Conservation (phyloP, 2,113 vertebrate genomes). For the Cyprinodon brontotheroides region DNA sequence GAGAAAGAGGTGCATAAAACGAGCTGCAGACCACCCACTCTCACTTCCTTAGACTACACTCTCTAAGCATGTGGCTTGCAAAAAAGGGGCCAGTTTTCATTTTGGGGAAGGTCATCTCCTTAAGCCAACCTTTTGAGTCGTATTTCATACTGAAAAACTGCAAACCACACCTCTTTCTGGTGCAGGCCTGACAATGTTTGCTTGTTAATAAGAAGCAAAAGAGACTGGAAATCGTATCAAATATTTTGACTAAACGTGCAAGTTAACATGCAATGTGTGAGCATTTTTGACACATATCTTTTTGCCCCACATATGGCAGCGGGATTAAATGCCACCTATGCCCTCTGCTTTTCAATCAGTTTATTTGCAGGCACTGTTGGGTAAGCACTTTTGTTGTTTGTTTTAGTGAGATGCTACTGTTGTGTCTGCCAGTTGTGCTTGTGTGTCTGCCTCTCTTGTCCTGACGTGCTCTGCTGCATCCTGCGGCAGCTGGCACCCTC, state of each 20-base stretch:
- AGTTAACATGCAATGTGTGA: constrained; percentile 9
- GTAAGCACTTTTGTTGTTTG: constrained; percentile 37
- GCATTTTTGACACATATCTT: constrained; percentile 52
- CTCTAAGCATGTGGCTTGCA: constrained; percentile 60
- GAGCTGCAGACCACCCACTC: constrained; percentile 76
- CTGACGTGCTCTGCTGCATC: constrained; percentile 69
- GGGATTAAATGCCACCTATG: constrained; percentile 66
- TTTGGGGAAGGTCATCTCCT: constrained; percentile 73
- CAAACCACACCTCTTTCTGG: constrained; percentile 28
- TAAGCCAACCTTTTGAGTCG: constrained; percentile 65
- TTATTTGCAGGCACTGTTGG: constrained; percentile 30
- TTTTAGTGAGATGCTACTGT: constrained; percentile 54
- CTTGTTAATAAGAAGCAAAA: background rate
- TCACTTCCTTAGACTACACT: constrained; percentile 60
- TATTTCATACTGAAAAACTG: constrained; percentile 60
- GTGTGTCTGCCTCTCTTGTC: constrained; percentile 62
- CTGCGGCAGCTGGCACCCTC: constrained; percentile 73
- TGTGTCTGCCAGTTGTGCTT: constrained; percentile 62
- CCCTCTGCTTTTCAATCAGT: constrained; percentile 49
- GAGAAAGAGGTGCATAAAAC: constrained; percentile 68
- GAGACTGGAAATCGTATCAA: background rate
- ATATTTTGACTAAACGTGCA: constrained; percentile 1
- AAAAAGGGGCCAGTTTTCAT: constrained; percentile 73
- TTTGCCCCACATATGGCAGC: constrained; percentile 54
- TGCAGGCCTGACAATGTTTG: background rate